Percentiles rank a stretch among this genome's conserved stretches.
phyloP scores from a whole-genome alignment of 2,888 invertebrate genomes.

The Morinoia aosen region DNA sequence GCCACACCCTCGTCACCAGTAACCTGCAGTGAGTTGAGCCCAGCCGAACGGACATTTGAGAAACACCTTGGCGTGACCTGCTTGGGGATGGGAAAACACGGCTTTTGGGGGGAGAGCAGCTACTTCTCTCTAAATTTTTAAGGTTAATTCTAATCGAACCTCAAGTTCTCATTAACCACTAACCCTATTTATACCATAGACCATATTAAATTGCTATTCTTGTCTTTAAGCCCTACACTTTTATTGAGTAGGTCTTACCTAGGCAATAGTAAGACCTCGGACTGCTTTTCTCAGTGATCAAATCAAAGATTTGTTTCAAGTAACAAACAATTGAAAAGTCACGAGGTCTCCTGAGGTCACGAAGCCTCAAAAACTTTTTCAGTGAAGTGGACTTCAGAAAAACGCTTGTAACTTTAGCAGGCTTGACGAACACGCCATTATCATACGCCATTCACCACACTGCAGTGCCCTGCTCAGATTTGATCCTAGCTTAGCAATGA shows the following conservation, averaged over 20 bases:
- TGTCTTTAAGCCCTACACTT: not conserved
- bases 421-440: not conserved
- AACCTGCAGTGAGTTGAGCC: conserved; percentile 77
- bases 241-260: not conserved
- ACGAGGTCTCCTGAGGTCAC: not conserved
- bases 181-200: not conserved
- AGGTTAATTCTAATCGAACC: not conserved
- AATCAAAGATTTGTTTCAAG: not conserved
- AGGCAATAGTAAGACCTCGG: not conserved
- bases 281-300: not conserved
- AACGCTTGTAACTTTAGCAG: not conserved
- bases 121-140: not conserved
- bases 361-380: too few relatives aligned
- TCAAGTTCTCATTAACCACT: not conserved
- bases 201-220: not conserved
- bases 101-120: too few relatives aligned
- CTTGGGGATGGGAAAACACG: too few relatives aligned
- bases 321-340: too few relatives aligned
- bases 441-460: not conserved
- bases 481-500: too few relatives aligned
- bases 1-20: conserved; percentile 86
- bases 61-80: too few relatives aligned
- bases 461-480: not conserved
- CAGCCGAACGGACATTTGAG: too few relatives aligned
- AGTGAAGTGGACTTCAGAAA: too few relatives aligned